Conservation (phyloP, 2,888 invertebrate genomes). For the Trichopria drosophilae region DNA sequence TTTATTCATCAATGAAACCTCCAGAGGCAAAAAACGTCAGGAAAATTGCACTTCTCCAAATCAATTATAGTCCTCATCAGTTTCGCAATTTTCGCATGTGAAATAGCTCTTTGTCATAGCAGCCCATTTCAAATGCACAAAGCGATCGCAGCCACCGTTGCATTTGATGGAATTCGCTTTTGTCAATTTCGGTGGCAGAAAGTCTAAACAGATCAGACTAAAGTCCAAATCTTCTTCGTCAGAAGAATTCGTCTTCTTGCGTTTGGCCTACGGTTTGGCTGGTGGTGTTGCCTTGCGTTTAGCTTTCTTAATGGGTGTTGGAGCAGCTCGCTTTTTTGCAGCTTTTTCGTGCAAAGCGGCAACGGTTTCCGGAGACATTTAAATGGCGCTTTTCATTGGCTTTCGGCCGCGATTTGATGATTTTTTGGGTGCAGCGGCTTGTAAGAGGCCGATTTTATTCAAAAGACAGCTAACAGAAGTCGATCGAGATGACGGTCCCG, state of each 20-base stretch:
- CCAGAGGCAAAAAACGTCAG: no score
- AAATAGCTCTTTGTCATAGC: no score
- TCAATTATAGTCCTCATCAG: no score
- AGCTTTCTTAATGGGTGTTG: no score
- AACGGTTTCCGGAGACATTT: neutral
- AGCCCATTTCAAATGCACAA: no score
- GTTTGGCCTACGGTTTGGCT: neutral
- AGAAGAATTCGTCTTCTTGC: neutral
- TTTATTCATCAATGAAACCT: no score
- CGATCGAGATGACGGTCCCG: constrained; percentile 5
- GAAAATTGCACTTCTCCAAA: no score
- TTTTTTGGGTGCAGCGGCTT: constrained; percentile 3
- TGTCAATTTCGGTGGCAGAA: neutral
- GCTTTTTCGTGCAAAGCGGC: no score
- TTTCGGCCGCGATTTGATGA: neutral
- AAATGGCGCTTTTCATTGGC: neutral
- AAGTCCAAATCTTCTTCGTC: constrained; percentile 2
- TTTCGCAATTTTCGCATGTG: no score
- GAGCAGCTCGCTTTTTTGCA: neutral
- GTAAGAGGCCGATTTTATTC: constrained; percentile 14
- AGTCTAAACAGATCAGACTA: neutral
- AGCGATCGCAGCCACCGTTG: no score
- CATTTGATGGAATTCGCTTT: constrained; percentile 1
- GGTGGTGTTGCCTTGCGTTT: no score
- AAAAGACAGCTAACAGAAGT: neutral